Conservation (phyloP, 2,888 invertebrate genomes). For the Rhopalosiphum nymphaeae region DNA sequence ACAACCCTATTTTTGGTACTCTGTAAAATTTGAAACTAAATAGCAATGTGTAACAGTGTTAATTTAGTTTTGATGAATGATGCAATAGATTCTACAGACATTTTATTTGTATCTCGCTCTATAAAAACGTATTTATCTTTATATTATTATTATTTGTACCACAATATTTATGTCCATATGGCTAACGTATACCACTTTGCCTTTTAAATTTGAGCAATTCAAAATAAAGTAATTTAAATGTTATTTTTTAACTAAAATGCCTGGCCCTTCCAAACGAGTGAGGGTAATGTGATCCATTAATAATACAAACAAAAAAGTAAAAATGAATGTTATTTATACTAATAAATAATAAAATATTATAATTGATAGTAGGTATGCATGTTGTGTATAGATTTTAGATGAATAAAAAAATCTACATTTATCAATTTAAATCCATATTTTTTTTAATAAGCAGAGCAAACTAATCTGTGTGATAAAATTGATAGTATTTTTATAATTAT, state of each 20-base stretch:
- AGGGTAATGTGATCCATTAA: background rate
- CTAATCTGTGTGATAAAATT: background rate
- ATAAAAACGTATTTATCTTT: background rate
- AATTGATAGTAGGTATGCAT: background rate
- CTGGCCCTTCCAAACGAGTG: background rate
- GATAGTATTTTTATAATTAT: background rate
- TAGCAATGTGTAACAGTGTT: background rate
- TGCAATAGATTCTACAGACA: background rate
- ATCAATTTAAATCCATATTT: background rate
- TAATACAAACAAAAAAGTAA: background rate
- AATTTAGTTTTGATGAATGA: slow-evolving; percentile 34
- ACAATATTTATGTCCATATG: background rate
- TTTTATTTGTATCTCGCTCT: background rate
- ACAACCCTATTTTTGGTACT: background rate
- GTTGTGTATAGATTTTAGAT: background rate
- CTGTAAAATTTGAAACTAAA: slow-evolving; percentile 1
- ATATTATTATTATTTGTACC: background rate
- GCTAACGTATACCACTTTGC: background rate
- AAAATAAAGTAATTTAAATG: background rate
- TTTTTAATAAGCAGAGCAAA: background rate
- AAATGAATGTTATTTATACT: background rate
- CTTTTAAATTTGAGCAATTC: background rate
- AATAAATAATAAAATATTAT: slow-evolving; percentile 1
- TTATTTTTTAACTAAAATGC: background rate
- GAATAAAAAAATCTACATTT: background rate